phyloP scores from a whole-genome alignment of 2,113 vertebrate genomes.

The Herpetotheres cachinnans region DNA sequence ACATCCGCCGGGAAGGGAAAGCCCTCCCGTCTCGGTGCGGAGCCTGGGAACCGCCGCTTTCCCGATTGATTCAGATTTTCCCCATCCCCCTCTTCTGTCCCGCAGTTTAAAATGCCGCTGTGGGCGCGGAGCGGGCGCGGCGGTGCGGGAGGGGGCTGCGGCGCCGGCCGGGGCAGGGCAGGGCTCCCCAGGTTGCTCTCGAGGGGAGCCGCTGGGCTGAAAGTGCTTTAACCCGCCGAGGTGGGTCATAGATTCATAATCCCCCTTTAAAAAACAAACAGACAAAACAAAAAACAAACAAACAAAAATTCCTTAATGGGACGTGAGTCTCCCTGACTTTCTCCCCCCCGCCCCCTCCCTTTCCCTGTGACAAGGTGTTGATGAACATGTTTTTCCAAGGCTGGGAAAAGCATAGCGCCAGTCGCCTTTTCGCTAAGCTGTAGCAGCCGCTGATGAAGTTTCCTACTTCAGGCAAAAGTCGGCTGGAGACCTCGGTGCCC shows the following conservation, averaged over 20 bases:
- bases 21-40: background rate
- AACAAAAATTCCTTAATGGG: background rate
- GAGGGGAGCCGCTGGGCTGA: background rate
- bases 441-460: background rate
- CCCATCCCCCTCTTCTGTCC: background rate
- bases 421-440: background rate
- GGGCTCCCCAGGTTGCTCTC: background rate
- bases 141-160: background rate
- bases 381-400: constrained; percentile 10
- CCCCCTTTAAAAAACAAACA: too few species aligned
- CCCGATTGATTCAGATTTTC: background rate
- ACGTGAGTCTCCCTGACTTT: background rate
- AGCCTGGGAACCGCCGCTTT: background rate
- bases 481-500: background rate
- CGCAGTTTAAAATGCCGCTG: background rate
- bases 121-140: background rate
- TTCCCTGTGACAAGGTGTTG: background rate
- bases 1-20: background rate
- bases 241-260: background rate
- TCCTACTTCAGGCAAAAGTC: background rate
- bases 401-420: background rate
- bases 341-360: background rate
- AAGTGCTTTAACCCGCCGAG: background rate
- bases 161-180: background rate
- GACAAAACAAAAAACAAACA: background rate